These are phyloP conservation scores for Clostera curtula DNA, from an alignment of 2,888 invertebrate genomes.

Conservation along the genomic window DNA sequence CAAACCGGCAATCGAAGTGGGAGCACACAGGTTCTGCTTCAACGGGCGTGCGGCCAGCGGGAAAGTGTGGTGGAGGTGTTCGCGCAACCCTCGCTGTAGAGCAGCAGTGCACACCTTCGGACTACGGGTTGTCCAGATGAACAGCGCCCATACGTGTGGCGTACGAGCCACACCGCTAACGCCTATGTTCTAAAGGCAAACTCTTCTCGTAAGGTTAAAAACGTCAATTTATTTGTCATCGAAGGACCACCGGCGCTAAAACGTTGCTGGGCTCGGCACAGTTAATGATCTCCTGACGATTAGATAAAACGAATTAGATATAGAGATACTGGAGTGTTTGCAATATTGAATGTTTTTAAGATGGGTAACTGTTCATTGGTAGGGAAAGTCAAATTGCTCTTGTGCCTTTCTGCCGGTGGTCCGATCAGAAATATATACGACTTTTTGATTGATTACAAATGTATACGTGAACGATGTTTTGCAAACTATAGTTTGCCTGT, in stretches of 20 bases:
- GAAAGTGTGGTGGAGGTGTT: conserved; percentile 70
- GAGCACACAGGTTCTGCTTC: conserved; percentile 67
- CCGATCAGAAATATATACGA: conserved; percentile 37
- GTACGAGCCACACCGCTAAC: conserved; percentile 64
- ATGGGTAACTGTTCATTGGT: conserved; percentile 34
- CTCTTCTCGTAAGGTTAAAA: conserved; percentile 8
- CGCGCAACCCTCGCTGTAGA: conserved; percentile 64
- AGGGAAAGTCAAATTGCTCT: conserved; percentile 55
- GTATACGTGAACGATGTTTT: conserved; percentile 37
- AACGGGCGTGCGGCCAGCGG: conserved; percentile 68
- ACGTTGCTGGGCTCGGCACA: conserved; percentile 52
- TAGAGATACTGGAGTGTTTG: conserved; percentile 19
- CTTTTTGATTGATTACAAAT: conserved; percentile 36
- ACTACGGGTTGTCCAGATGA: conserved; percentile 66
- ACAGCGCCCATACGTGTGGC: conserved; percentile 67
- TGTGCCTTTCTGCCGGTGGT: conserved; percentile 66
- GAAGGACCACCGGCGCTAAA: conserved; percentile 44
- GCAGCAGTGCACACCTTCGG: conserved; percentile 69
- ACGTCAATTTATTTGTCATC: conserved; percentile 43
- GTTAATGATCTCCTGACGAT: conserved; percentile 43
- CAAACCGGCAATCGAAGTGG: conserved; percentile 66
- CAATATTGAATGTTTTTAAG: conserved; percentile 25
- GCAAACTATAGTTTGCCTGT: conserved; percentile 48
- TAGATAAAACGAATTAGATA: conserved; percentile 18
- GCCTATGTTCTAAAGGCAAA: conserved; percentile 54